These are phyloP conservation scores for Unio pictorum DNA, from an alignment of 2,888 invertebrate genomes.

Conservation along the genomic window DNA sequence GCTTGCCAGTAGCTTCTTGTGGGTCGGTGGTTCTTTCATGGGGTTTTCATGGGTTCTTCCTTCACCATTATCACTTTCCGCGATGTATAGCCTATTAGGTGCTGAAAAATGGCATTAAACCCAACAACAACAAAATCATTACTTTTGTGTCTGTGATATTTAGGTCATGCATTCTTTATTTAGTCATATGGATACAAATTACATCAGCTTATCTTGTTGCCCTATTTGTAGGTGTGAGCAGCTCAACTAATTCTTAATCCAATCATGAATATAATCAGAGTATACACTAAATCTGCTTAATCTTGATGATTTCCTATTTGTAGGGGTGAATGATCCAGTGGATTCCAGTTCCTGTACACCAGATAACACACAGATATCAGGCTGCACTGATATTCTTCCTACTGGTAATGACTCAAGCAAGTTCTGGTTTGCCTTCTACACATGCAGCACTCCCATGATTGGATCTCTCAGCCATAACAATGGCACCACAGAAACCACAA, in stretches of 20 bases:
- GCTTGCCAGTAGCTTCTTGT: no score
- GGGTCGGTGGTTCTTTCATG: no score
- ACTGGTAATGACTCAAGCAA: conserved; percentile 21
- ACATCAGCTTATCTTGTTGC: background rate
- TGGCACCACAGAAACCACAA: conserved; percentile 37
- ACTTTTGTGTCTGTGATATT: no score
- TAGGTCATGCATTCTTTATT: conserved; percentile 3
- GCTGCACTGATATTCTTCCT: conserved; percentile 31
- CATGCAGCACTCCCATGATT: conserved; percentile 41
- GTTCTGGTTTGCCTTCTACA: conserved; percentile 44
- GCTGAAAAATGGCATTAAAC: no score
- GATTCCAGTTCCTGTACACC: conserved; percentile 31
- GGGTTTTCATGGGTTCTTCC: no score
- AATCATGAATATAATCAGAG: conserved; percentile 10
- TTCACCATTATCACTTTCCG: no score
- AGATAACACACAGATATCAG: conserved; percentile 17
- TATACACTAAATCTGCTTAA: background rate
- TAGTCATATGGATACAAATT: conserved; percentile 8
- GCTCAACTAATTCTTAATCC: conserved; percentile 22
- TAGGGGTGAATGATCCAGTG: conserved; percentile 31
- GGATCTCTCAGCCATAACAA: conserved; percentile 25
- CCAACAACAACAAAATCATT: no score
- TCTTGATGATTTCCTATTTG: conserved; percentile 2
- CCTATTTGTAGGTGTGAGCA: conserved; percentile 27
- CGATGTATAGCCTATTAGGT: no score